phyloP scores from a whole-genome alignment of 2,888 invertebrate species.

The Ophion ellenae region DNA sequence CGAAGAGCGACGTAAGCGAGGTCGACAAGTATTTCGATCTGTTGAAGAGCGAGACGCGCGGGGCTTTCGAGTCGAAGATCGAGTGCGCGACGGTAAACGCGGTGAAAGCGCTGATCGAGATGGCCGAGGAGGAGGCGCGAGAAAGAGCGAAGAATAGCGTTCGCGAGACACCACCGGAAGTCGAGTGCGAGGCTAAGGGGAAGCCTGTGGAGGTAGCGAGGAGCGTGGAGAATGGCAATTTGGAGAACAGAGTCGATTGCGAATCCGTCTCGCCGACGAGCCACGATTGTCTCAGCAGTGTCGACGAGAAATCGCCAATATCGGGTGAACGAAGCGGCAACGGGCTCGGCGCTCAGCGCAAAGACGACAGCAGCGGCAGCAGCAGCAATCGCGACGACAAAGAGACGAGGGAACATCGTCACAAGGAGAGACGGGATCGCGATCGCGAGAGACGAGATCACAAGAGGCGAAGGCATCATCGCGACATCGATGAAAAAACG shows the following conservation, averaged over 20 bases:
- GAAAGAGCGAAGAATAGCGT: constrained; percentile 72
- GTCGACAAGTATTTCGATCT: constrained; percentile 75
- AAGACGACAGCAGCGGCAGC: constrained; percentile 38
- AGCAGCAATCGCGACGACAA: constrained; percentile 69
- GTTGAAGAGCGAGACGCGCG: constrained; percentile 77
- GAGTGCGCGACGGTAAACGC: constrained; percentile 82
- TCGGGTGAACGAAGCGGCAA: constrained; percentile 25
- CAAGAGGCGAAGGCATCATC: constrained; percentile 68
- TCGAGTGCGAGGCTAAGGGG: constrained; percentile 38
- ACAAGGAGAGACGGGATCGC: constrained; percentile 73
- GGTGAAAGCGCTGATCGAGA: constrained; percentile 81
- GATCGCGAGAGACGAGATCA: constrained; percentile 74
- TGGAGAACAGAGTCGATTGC: neutral
- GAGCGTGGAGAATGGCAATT: constrained; percentile 7
- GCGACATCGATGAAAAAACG: constrained; percentile 54
- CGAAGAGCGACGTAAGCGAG: neutral
- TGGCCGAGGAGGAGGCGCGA: constrained; percentile 82
- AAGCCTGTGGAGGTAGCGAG: constrained; percentile 5
- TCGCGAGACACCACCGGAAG: neutral
- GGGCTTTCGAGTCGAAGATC: constrained; percentile 79
- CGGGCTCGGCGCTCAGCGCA: constrained; percentile 21
- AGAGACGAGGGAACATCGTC: constrained; percentile 69
- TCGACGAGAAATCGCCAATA: constrained; percentile 73
- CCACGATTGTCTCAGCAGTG: constrained; percentile 65
- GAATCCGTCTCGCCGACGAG: constrained; percentile 49